These are phyloP conservation scores for Sisyra nigra DNA, from an alignment of 2,888 invertebrate species.

Conservation along the genomic window DNA sequence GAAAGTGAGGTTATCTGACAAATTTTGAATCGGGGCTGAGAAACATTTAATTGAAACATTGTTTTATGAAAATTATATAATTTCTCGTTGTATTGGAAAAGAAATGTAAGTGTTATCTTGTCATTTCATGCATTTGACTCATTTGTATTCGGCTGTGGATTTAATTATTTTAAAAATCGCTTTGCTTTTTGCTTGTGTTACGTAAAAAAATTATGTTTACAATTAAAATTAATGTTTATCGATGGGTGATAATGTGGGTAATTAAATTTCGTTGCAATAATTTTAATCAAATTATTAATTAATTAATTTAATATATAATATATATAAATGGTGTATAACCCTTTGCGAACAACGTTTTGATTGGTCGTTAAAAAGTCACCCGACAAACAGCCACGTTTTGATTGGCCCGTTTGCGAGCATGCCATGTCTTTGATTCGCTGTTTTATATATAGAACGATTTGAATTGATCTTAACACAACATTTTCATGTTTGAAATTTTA, in stretches of 20 bases:
- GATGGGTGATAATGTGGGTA: too few species aligned
- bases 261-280: neutral
- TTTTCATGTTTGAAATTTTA: too few species aligned
- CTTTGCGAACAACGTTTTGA: neutral
- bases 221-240: neutral
- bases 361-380: conserved; percentile 6
- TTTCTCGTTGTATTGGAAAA: too few species aligned
- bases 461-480: too few species aligned
- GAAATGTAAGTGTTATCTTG: too few species aligned
- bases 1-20: conserved; percentile 7
- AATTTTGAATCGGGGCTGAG: conserved; percentile 1
- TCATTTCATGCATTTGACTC: too few species aligned
- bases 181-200: neutral
- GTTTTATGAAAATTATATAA: too few species aligned
- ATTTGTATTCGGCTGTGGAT: neutral
- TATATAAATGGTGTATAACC: conserved; percentile 5
- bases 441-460: too few species aligned
- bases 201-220: neutral
- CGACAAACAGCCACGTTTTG: conserved; percentile 2
- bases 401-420: neutral
- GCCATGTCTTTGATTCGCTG: too few species aligned
- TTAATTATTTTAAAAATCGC: too few species aligned
- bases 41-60: too few species aligned
- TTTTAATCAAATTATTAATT: neutral
- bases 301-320: too few species aligned